Evolutionary conservation across 2,888 invertebrate genomes (phyloP).

Genomic region (Anticlea derivata): DNA sequence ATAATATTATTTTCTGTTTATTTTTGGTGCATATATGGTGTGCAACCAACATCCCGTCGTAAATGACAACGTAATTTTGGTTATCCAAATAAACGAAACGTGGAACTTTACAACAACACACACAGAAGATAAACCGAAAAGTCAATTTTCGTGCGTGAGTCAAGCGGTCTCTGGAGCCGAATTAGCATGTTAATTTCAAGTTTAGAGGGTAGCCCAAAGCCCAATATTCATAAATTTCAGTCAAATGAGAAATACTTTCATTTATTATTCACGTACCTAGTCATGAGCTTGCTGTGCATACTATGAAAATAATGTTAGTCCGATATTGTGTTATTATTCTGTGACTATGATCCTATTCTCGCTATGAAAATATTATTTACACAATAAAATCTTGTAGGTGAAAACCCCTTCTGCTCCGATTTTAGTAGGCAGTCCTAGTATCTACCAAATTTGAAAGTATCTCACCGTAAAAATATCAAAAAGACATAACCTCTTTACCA

Average conservation of each 20-base stretch:
- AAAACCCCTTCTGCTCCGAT: too few species aligned
- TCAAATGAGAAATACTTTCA: background rate
- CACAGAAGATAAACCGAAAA: conserved; percentile 26
- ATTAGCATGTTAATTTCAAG: conserved; percentile 21
- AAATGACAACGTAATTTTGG: background rate
- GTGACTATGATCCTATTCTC: too few species aligned
- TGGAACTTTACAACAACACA: conserved; percentile 4
- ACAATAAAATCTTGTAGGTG: too few species aligned
- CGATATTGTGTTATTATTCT: too few species aligned
- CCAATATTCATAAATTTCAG: conserved; percentile 3
- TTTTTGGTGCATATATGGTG: background rate
- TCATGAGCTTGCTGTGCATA: too few species aligned
- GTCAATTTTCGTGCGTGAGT: conserved; percentile 21
- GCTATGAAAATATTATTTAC: too few species aligned
- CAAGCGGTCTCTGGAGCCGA: conserved; percentile 13
- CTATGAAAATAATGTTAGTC: too few species aligned
- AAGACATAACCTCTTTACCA: too few species aligned
- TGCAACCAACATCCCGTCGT: background rate
- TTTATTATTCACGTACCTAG: conserved; percentile 1
- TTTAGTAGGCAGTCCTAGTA: too few species aligned
- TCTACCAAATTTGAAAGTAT: too few species aligned
- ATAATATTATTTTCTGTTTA: too few species aligned
- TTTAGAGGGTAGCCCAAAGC: conserved; percentile 3
- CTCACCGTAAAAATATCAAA: too few species aligned
- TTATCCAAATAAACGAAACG: background rate